Base-by-base conservation (phyloP, 1,140 invertebrate genomes). In the Drosophila ohnishii region DNA sequence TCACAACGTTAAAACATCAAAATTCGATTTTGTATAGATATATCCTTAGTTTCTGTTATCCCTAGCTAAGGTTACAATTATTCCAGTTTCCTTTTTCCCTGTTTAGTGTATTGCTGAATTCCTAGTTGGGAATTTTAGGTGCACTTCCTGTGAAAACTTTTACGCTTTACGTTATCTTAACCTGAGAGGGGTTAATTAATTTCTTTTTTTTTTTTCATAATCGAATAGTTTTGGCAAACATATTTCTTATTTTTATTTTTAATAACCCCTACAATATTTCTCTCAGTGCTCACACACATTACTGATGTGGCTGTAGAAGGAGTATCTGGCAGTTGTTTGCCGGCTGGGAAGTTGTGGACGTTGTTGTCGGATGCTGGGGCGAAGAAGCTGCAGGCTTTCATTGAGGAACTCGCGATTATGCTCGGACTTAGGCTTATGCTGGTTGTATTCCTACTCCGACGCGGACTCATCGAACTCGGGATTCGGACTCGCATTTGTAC, bases 361-460 rank as follows among this genome's bases (percentile, higher is more conserved):
- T 32, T 35, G 57, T 35, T 40, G 59, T 64, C 45, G 60, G 8
- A 34, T 69, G 72, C 70, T 72, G 72, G 40, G 42, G 25, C 50
- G 4, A 53, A 35, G 32, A 53, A 64, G 66, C 77, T 75, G 58
- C 82, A 78, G 78, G 82, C 75, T 86, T 53, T 64, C 84, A 88
- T 88, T 88, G 85, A 88, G 84, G 67, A 87, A 86, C 84, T 87
- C 65, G 77, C 61, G 61, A 61, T 42, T 63, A 32, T 66, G 81
- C 65, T 79, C 75, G 58, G 60, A 22, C 44, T 50, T 34, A n/a
- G 51, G 60, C 48, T 56, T 56, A 42, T 72, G 50, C 66, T 79
- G 69, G 51, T 57, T 78, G 58, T 45, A 74, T 69, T 65, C 80
- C 78, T 48, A 69, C 51, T 53, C 51, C 32, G 32, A 50, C 14